These are phyloP conservation scores for Lycorma delicatula DNA, from an alignment of 1,140 invertebrate genomes.

Conservation along the genomic window DNA sequence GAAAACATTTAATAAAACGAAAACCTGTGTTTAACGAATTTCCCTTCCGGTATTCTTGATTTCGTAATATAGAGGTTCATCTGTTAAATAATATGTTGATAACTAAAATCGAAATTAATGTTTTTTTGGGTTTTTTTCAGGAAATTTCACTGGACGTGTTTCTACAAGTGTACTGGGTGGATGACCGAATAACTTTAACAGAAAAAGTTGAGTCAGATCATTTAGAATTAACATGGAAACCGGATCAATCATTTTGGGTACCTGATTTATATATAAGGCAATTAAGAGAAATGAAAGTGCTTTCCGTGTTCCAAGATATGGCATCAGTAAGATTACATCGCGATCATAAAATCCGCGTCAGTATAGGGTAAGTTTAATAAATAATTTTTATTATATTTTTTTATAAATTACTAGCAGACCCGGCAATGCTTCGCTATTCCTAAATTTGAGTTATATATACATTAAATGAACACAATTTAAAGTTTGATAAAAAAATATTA, in stretches of 20 bases:
- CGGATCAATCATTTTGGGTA: slow-evolving; percentile 38
- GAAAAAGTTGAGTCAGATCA: slow-evolving; percentile 17
- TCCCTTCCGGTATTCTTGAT: not conserved
- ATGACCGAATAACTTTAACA: slow-evolving; percentile 39
- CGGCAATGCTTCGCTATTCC: too few relatives aligned
- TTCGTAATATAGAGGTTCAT: too few relatives aligned
- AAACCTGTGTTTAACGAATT: too few relatives aligned
- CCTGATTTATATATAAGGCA: slow-evolving; percentile 52
- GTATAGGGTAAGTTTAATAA: slow-evolving; percentile 44
- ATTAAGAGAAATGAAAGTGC: slow-evolving; percentile 46
- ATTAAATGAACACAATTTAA: too few relatives aligned
- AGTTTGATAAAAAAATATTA: too few relatives aligned
- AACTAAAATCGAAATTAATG: not conserved
- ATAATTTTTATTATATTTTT: not conserved
- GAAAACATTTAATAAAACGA: too few relatives aligned
- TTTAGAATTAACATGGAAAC: slow-evolving; percentile 33
- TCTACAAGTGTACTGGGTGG: slow-evolving; percentile 50
- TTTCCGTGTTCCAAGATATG: slow-evolving; percentile 49
- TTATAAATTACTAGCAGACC: too few relatives aligned
- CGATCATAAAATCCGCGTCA: slow-evolving; percentile 47
- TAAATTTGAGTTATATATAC: not conserved
- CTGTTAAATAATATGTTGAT: not conserved
- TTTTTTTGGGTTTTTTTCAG: slow-evolving; percentile 32
- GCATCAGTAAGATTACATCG: slow-evolving; percentile 45
- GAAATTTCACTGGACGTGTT: slow-evolving; percentile 52